Base-by-base conservation (phyloP, 1,140 invertebrate genomes). In the Drosophila willistoni region DNA sequence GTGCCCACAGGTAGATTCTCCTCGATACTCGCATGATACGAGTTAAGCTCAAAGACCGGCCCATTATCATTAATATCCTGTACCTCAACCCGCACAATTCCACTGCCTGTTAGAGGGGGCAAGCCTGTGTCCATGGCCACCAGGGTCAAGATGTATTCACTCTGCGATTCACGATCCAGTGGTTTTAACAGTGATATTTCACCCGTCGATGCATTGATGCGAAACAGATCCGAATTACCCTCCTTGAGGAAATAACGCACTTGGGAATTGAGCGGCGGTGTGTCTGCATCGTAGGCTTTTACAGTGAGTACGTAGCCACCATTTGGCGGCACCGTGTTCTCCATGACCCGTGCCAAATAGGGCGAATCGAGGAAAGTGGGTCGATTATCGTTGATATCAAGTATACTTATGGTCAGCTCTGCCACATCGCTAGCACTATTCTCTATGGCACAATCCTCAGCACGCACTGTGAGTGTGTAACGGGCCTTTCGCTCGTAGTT, bases 341-440 rank as follows among this genome's bases (percentile, higher is more conserved):
- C 98, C 94, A 97, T 96, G n/a, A 99, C 96, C 85, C 97, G 96
- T 0, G 97, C 97, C 66, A 97, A 92, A 91, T 99, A 99, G 0
- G 97, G 97, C 0, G 97, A 98, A 92, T 97, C 96, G 41, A 97
- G 92, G 91, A 99, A 99, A 1, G 96, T 95, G 1, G 98, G 98
- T 7, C 97, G 95, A 89, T 98, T 98, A 93, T 99, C 98, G 92
- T 99, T 99, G 76, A 99, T 96, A 93, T 99, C 98, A 25, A 96
- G 94, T 4, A 99, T 80, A 14, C 89, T 93, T 41, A 95, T 94
- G 25, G 93, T 93, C n/a, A 95, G 92, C 90, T 95, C 94, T 0
- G 96, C 95, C 0, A 94, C 95, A 79, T 97, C 96, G 55, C 93
- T 94, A 7, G 94, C 73, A 3, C 72, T 93, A 0, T 93, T 91